Base-by-base conservation (phyloP, 2,797 vertebrate genomes). In the Clarias laeviceps region DNA sequence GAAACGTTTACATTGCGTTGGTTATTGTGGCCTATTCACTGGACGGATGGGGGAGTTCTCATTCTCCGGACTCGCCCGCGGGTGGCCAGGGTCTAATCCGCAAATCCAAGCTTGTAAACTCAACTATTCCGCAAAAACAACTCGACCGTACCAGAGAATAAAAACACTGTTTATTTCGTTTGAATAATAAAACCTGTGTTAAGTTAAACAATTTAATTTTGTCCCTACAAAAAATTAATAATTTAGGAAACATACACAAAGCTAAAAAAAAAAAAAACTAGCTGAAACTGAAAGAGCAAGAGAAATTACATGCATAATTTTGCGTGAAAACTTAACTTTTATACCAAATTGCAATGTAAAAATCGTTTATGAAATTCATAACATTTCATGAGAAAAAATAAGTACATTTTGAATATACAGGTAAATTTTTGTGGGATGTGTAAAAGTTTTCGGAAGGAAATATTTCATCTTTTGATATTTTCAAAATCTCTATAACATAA, bases 1-100 rank as follows among this genome's bases (percentile, higher is more conserved):
- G 91, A 92, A 92, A 92, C 87, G 89, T 92, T 92, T 89, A 89
- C 89, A 89, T 90, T 91, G 92, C 91, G 88, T 69, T 91, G 91
- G 89, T 89, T 82, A 86, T 91, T 88, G 89, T 91, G 88, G 88
- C 88, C 89, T 84, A 90, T 84, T 91, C 90, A 91, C 84, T 76
- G 85, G 82, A 79, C 78, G 73, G 77, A 86, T 87, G 82, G 87
- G 88, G 87, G 87, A 86, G 82, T 86, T 87, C 85, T 86, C 88
- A 88, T 83, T 88, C 86, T 83, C 87, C 82, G 69, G 84, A 65
- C 73, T 77, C 82, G 82, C 82, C 84, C 83, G 85, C 79, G 85
- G 86, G 85, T 89, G 89, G 87, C 82, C 88, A 57, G 57, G 22
- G 68, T 57, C 86, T 88, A 89, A 89, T 89, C 87, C 78, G 69